Conservation (phyloP, 2,888 invertebrate species). For the Heliconius ethilla region DNA sequence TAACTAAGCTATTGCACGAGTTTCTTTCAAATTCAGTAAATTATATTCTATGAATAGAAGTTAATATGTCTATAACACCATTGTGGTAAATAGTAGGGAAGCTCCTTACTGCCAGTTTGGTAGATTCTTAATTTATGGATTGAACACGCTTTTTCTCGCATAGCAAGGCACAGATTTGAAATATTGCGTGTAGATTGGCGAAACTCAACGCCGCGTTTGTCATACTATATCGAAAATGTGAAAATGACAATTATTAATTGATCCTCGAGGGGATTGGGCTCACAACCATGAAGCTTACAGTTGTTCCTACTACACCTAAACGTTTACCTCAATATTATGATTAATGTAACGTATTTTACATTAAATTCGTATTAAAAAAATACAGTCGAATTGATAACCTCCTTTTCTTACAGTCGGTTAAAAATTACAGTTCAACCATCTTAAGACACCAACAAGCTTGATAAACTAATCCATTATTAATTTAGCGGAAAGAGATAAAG, state of each 20-base stretch:
- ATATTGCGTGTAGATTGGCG: too few species aligned
- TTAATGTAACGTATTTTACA: neutral
- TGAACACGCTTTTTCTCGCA: too few species aligned
- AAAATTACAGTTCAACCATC: neutral
- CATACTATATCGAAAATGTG: neutral
- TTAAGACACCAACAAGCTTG: neutral
- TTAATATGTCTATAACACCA: neutral
- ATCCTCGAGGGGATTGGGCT: neutral
- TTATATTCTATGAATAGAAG: neutral
- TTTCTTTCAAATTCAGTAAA: neutral
- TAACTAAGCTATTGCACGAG: neutral
- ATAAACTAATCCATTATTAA: conserved; percentile 7
- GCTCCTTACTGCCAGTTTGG: neutral
- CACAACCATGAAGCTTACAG: neutral
- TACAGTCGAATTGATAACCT: too few species aligned
- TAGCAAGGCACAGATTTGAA: too few species aligned
- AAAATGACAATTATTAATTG: too few species aligned
- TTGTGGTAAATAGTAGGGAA: neutral
- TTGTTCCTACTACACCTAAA: neutral
- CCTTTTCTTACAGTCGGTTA: too few species aligned
- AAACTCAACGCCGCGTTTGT: neutral
- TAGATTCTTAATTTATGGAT: too few species aligned
- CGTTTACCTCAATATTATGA: neutral
- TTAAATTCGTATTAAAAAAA: neutral
- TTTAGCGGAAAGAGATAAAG: conserved; percentile 9